Evolutionary conservation across 2,113 vertebrate genomes (phyloP).

Genomic region (Blennius ocellaris): DNA sequence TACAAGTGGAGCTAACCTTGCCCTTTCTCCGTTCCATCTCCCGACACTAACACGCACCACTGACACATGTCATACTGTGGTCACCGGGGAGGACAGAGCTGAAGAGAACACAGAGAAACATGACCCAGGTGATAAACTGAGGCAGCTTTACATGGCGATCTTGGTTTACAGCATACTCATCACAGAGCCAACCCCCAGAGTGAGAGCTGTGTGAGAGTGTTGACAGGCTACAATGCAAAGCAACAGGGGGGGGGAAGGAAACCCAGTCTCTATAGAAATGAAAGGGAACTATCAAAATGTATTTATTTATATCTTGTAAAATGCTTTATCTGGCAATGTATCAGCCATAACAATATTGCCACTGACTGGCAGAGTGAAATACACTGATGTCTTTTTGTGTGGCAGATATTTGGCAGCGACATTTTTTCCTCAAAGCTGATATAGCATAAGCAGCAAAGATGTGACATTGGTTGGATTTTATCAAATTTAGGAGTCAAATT

Average conservation of each 20-base stretch:
- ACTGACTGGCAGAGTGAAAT: no score
- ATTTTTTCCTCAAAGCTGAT: no score
- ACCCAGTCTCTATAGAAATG: slow-evolving; percentile 14
- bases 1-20: slow-evolving; percentile 51
- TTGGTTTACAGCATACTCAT: slow-evolving; percentile 63
- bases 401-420: no score
- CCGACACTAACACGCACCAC: slow-evolving; percentile 63
- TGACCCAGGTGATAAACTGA: slow-evolving; percentile 52
- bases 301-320: no score
- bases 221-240: slow-evolving; percentile 49
- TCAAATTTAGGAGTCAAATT: no score
- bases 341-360: no score
- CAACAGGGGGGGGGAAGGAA: neutral
- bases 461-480: no score
- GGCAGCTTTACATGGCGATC: slow-evolving; percentile 63
- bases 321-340: no score
- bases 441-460: no score
- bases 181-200: slow-evolving; percentile 51
- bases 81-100: slow-evolving; percentile 63
- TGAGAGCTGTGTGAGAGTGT: slow-evolving; percentile 37
- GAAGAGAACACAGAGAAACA: slow-evolving; percentile 58
- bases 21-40: slow-evolving; percentile 53
- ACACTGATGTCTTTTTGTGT: no score
- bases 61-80: slow-evolving; percentile 68
- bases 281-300: no score